Evolutionary conservation across 2,113 vertebrate species (phyloP), one percentile per base, ranked within the genome.

Genomic region (Trichechus manatus): DNA sequence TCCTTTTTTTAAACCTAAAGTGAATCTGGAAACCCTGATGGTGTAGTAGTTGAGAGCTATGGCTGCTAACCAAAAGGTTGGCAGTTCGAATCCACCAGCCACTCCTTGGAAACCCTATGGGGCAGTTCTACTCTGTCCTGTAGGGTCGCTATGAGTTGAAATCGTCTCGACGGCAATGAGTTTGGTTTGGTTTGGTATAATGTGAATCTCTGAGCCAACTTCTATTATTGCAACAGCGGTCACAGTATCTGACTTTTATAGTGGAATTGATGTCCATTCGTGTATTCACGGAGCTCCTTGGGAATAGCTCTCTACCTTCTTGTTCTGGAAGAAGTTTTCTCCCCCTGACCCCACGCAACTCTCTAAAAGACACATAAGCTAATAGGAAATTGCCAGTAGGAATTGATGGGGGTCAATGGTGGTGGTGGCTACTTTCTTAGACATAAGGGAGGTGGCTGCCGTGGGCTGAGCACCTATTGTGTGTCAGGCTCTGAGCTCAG

Each of bases 281-380:
- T 53, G 91, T 39, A 3, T 50, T 36, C 3, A 4, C 0, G 1
- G 25, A 25, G 79, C 59, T 89, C n/a, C n/a, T 59, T 39, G 25
- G 25, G 77, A 56, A 5, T 9, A 29, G 50, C 81, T 86, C 25
- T 74, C 29, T 74, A 66, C 10, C 36, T 79, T 39, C 77, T 53
- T 81, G 17, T 91, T 87, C 85, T 80, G 77, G 80, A 89, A 93
- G 77, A 47, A 78, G 27, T 87, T 93, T 31, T 77, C 23, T 68
- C 17, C 27, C 8, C 80, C 70, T 8, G 0, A 3, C 10, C 5
- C 31, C 31, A 42, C 44, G 31, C 22, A 77, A 20, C 27, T 25
- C 27, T 53, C 9, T 29, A 1, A 4, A 79, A 85, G 64, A 95
- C 15, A 23, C 25, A 8, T 13, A 9, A 50, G 53, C 33, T 33